Evolutionary conservation across 2,797 vertebrate genomes (phyloP), one percentile per base, ranked within the genome.

Genomic region (Kryptolebias ocellatus): DNA sequence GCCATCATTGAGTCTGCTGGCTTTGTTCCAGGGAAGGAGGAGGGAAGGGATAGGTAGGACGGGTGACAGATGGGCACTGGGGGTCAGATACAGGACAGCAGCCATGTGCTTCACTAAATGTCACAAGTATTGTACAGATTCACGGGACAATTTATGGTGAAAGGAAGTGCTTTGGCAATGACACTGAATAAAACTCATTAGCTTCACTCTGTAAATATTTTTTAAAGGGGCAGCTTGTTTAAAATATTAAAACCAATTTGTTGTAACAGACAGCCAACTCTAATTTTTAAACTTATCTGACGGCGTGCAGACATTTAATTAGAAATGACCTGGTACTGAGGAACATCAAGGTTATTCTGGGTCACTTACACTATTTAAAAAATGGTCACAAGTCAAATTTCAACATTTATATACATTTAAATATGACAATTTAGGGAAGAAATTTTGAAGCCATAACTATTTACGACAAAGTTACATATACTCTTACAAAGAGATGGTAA

Each of bases 41-140:
- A 63, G 63, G 50, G 54, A 59, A 74, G 70, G 71, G 76, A 72
- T 53, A 67, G 81, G 73, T 71, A 64, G 74, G 80, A 80, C 68
- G 71, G 70, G 73, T 84, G 81, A 84, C 81, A 88, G 86, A 86
- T 79, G 79, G 81, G 53, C 47, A 69, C 46, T 60, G 10, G 53
- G 67, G 85, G 71, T 83, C 87, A 87, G 74, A 78, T 52, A 58
- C 72, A 80, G 86, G 80, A 82, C 83, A 88, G 54, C 62, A 74
- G 66, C 62, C 60, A 66, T 83, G 68, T 78, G 83, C 84, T 83
- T 84, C 73, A 79, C 68, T 72, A 62, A 80, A 63, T 83, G 79
- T 74, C 77, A 83, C 59, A 77, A 78, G 67, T 75, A 68, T 73
- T 61, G 69, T 69, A 76, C 60, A 67, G 67, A 76, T 74, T 85